Base-by-base conservation (phyloP, 2,797 vertebrate species). In the Molossus molossus region DNA sequence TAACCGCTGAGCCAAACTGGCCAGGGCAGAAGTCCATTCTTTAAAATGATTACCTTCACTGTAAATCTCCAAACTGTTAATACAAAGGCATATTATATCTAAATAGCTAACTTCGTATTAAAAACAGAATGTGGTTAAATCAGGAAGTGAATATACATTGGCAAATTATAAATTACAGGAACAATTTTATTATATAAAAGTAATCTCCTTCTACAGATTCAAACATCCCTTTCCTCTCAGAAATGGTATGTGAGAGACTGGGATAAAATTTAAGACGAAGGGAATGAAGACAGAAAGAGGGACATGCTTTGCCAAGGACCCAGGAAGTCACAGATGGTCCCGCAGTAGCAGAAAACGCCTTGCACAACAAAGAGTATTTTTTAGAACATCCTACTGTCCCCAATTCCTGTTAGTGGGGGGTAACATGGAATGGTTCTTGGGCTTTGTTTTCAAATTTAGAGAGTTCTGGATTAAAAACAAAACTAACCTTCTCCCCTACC, bases 21-120 rank as follows among this genome's bases (percentile, higher is more conserved):
- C 33, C 33, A 33, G 33, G 33, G 33, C 73, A 67, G 21, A 90
- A 91, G 50, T 58, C n/a, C 17, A 40, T 29, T 87, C 84, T 80
- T 14, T 20, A 23, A 83, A 48, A 70, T 50, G 37, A 84, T 2
- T 81, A 87, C 82, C 20, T 85, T n/a, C 48, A 79, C 60, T 88
- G 48, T 45, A 67, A 77, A 91, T 37, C 27, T 37, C 40, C n/a
- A 91, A 72, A 50, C 29, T 48, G 60, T 50, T 87, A 82, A 58
- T 65, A 81, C 83, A 65, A 18, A 60, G 18, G 65, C 1, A 20
- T 23, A 53, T 48, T 58, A 60, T 65, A 57, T 3, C n/a, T 70
- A 93, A 55, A 67, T 69, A 85, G 40, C 11, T 79, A 90, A 79
- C 8, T 77, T 87, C 20, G 73, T 86, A 76, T 70, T 62, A 87